These are phyloP conservation scores for Gymnoscopelus braueri DNA, from an alignment of 2,797 vertebrate genomes.

Conservation along the genomic window DNA sequence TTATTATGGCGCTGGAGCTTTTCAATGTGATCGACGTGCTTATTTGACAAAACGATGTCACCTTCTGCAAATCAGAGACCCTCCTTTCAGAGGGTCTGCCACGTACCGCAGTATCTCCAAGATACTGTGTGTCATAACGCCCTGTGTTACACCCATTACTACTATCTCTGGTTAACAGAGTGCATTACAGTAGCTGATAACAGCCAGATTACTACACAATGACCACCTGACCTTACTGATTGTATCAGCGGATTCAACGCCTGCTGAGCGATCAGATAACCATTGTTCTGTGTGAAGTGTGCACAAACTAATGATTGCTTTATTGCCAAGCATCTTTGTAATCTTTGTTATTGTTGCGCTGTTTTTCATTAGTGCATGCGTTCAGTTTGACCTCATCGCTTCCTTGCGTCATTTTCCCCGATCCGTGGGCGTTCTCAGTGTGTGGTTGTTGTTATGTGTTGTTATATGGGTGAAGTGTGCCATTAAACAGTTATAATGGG, in stretches of 20 bases:
- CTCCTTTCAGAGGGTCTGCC: background rate
- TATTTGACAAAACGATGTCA: no score
- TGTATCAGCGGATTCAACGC: constrained; percentile 27
- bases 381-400: no score
- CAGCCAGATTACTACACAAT: constrained; percentile 19
- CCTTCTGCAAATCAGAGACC: no score
- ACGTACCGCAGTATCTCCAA: constrained; percentile 7
- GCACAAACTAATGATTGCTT: background rate
- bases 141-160: constrained; percentile 13
- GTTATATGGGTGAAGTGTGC: constrained; percentile 13
- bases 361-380: no score
- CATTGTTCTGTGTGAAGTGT: constrained; percentile 29
- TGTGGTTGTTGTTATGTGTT: no score
- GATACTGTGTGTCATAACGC: constrained; percentile 9
- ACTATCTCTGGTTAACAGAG: constrained; percentile 13
- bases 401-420: no score
- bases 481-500: constrained; percentile 21
- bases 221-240: constrained; percentile 37
- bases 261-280: constrained; percentile 40
- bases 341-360: no score
- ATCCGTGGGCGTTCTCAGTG: no score
- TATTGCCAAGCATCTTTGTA: no score
- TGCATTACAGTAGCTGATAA: constrained; percentile 18
- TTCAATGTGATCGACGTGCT: no score
- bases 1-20: constrained; percentile 14